Evolutionary conservation across 2,797 vertebrate species (phyloP).

Genomic region (Silurus lanzhouensis): DNA sequence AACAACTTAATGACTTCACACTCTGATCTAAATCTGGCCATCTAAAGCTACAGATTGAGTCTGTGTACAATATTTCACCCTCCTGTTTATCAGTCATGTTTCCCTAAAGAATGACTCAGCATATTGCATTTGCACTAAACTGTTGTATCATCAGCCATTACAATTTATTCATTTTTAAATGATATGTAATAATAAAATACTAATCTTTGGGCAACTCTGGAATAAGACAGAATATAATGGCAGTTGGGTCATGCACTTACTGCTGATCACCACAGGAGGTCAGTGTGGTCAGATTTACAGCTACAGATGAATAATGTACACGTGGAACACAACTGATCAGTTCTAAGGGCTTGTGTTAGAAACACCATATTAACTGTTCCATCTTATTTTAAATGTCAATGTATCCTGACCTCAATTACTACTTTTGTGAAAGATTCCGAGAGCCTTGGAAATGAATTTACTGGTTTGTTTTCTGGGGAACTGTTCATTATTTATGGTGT

Average conservation of each 20-base stretch:
- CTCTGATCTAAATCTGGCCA: neutral
- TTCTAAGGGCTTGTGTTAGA: too few species aligned
- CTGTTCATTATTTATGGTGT: too few species aligned
- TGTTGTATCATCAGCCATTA: neutral
- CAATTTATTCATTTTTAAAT: neutral
- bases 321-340: neutral
- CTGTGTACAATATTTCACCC: conserved; percentile 14
- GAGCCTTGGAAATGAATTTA: too few species aligned
- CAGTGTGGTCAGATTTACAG: neutral
- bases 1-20: conserved; percentile 20
- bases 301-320: neutral
- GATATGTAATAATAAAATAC: too few species aligned
- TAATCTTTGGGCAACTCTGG: too few species aligned
- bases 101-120: neutral
- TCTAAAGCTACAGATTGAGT: neutral
- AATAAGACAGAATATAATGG: too few species aligned
- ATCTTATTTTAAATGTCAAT: too few species aligned
- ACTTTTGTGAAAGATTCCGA: too few species aligned
- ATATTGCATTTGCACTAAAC: neutral
- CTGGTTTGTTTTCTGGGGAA: too few species aligned
- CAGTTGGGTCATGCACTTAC: neutral
- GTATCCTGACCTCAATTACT: too few species aligned
- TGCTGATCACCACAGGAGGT: neutral
- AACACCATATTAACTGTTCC: too few species aligned
- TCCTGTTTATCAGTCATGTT: conserved; percentile 19